Conservation (phyloP, 2,797 vertebrate genomes). For the Emydoidea blandingii region DNA sequence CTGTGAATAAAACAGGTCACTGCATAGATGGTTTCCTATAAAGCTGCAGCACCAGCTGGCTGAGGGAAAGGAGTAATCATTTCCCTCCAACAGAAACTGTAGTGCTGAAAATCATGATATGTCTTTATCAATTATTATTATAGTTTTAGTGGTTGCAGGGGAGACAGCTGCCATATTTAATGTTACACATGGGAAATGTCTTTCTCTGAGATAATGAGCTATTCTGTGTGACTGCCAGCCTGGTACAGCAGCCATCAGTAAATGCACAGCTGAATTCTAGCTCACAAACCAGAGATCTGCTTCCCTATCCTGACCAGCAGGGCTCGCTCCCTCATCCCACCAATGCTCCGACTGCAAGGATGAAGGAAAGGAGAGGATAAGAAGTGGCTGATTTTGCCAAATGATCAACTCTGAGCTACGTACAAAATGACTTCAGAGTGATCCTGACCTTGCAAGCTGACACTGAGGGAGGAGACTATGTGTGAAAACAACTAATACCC, state of each 20-base stretch:
- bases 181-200: background rate
- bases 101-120: background rate
- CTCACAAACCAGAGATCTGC: background rate
- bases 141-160: background rate
- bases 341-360: background rate
- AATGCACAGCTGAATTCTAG: accelerated
- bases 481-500: background rate
- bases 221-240: accelerated
- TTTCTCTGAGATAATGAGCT: background rate
- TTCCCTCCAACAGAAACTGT: background rate
- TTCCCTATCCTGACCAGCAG: background rate
- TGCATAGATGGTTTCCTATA: constrained; percentile 9
- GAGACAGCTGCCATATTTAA: background rate
- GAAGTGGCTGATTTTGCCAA: background rate
- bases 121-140: background rate
- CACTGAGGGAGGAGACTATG: background rate
- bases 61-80: background rate
- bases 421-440: background rate
- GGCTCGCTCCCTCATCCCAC: background rate
- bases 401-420: background rate
- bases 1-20: background rate
- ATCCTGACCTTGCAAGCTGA: background rate
- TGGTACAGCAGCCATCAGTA: background rate
- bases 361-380: background rate
- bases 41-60: background rate